These are phyloP conservation scores for Homarus gammarus DNA, from an alignment of 2,888 invertebrate species.

Conservation along the genomic window DNA sequence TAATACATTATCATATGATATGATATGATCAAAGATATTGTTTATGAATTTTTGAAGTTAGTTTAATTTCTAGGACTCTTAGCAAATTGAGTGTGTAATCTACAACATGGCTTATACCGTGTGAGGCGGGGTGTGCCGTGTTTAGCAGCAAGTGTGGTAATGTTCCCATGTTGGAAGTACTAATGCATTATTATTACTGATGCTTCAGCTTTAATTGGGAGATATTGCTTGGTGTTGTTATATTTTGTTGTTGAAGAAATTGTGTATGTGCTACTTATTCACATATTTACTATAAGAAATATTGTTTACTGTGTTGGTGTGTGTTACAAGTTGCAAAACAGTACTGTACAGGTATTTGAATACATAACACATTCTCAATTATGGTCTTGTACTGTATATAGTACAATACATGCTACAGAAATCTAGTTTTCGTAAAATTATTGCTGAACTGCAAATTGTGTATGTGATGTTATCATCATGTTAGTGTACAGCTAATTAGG, in stretches of 20 bases:
- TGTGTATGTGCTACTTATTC: background rate
- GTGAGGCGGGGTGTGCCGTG: background rate
- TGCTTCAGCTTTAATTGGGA: conserved; percentile 7
- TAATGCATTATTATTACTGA: conserved; percentile 21
- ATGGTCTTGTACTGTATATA: no score
- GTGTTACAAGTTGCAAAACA: background rate
- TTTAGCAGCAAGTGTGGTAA: conserved; percentile 30
- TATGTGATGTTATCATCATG: no score
- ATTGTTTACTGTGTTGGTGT: background rate
- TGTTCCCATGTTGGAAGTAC: conserved; percentile 21
- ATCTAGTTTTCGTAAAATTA: background rate
- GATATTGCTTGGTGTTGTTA: background rate
- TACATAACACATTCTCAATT: no score
- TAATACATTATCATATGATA: background rate
- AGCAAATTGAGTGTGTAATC: conserved; percentile 37
- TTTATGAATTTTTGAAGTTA: conserved; percentile 8
- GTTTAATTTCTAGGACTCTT: background rate
- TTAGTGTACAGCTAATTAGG: no score
- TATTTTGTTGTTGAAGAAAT: background rate
- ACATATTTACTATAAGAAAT: background rate
- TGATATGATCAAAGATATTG: background rate
- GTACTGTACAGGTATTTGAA: no score
- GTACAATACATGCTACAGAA: background rate
- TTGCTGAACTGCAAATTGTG: no score
- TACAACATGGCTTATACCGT: conserved; percentile 20